Percentiles rank a stretch among this genome's conserved stretches.
Conservation (phyloP, 2,797 vertebrate genomes). For the Australoheros facetus region DNA sequence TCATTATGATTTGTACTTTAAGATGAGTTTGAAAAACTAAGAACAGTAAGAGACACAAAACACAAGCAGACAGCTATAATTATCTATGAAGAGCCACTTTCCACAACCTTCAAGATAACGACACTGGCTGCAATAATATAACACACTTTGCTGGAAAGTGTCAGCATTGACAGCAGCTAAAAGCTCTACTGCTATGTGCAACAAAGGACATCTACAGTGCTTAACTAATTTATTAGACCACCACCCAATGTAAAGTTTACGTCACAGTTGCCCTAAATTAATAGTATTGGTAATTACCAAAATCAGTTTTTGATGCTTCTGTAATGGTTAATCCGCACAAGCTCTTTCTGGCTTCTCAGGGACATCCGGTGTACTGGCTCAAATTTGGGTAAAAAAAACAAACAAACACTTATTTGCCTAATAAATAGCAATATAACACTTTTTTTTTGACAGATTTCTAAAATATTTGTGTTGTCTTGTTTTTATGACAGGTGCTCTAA, state of each 20-base stretch:
- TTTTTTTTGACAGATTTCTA: neutral
- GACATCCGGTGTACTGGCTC: no score
- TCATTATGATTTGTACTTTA: neutral
- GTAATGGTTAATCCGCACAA: neutral
- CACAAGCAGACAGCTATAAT: neutral
- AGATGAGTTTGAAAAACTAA: neutral
- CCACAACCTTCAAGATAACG: neutral
- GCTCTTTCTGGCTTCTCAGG: no score
- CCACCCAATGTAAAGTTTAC: neutral
- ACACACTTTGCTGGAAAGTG: neutral
- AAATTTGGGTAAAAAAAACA: no score
- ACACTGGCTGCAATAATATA: neutral
- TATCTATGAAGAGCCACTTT: neutral
- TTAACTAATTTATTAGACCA: neutral
- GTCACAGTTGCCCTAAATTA: neutral
- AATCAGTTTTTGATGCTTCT: neutral
- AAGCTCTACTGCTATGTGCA: neutral
- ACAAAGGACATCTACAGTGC: neutral
- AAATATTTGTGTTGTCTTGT: neutral
- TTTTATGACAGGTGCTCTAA: neutral
- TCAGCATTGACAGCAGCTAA: neutral
- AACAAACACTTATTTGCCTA: neutral
- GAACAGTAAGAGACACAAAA: neutral
- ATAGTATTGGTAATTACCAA: neutral
- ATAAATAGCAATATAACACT: neutral